Evolutionary conservation across 2,797 vertebrate species (phyloP), one percentile per base, ranked within the genome.

Genomic region (Lagodon rhomboides): DNA sequence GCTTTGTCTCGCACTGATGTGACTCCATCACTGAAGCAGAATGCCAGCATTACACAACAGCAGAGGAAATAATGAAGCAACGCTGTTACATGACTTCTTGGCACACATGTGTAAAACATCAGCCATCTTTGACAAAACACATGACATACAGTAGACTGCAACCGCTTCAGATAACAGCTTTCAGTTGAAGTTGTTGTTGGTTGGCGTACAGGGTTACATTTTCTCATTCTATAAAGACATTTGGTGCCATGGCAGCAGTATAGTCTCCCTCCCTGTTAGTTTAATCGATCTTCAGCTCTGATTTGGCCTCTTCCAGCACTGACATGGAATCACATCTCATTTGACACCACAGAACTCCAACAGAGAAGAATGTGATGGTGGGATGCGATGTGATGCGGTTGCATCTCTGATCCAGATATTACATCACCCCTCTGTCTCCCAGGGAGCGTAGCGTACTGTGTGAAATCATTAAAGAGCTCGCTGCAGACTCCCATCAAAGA

Each of bases 401-500:
- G 67, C 86, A 81, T 87, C 75, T 82, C 65, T 63, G 73, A 87
- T 84, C 79, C 71, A 75, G 68, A 70, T 83, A 82, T 92, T 92
- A 89, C 87, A 88, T 90, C 84, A 90, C 68, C 59, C 41, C 61
- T 54, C 54, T 59, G 23, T 82, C 77, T 85, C 80, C 75, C 72
- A 81, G 71, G 41, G 79, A 86, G 58, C 25, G 1, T 8, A 23
- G 78, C 71, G 70, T 56, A 47, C 66, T 77, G 58, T 82, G 74
- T 61, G 58, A 83, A 79, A 64, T 86, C 76, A 86, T 91, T 89
- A 83, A 71, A 77, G 70, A 81, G 67, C 75, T 80, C 47, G 12
- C 63, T 70, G 68, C 69, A 80, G 66, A 76, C 70, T 87, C 63
- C 71, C 70, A 78, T 77, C 70, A 79, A 63, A 81, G 71, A 49